Percentiles rank a stretch among this genome's conserved stretches.
phyloP scores from a whole-genome alignment of 2,797 vertebrate species.

The Tenualosa ilisha region DNA sequence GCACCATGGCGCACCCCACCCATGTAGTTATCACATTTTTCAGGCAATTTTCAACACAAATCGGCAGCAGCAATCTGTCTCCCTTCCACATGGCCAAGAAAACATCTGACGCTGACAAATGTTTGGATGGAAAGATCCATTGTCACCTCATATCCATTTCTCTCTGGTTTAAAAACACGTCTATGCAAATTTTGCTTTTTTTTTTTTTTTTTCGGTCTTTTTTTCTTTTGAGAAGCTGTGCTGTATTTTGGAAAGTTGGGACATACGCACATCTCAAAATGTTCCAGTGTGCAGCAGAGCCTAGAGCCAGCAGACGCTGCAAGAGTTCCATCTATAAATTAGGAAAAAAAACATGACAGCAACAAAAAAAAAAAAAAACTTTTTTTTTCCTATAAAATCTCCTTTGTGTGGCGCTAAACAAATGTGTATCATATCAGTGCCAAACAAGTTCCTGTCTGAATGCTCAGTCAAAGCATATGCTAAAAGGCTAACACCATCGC shows the following conservation, averaged over 20 bases:
- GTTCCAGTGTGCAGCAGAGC: conserved; percentile 7
- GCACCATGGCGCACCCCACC: conserved; percentile 34
- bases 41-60: conserved; percentile 76
- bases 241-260: background rate
- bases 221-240: background rate
- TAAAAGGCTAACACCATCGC: conserved; percentile 16
- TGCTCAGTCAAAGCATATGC: conserved; percentile 28
- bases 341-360: background rate
- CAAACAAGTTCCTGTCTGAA: conserved; percentile 20
- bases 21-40: conserved; percentile 68
- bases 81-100: conserved; percentile 69
- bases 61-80: conserved; percentile 75
- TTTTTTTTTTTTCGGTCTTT: background rate
- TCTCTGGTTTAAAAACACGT: background rate
- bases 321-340: background rate
- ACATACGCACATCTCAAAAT: background rate
- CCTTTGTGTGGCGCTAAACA: background rate
- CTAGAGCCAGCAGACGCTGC: background rate
- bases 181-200: background rate
- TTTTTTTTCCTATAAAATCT: background rate
- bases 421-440: background rate
- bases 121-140: conserved; percentile 66
- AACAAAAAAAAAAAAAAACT: background rate
- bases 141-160: conserved; percentile 38
- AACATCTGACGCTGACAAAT: conserved; percentile 70